These are phyloP conservation scores for Arvicola amphibius DNA, from an alignment of 2,797 vertebrate genomes.

Conservation along the genomic window DNA sequence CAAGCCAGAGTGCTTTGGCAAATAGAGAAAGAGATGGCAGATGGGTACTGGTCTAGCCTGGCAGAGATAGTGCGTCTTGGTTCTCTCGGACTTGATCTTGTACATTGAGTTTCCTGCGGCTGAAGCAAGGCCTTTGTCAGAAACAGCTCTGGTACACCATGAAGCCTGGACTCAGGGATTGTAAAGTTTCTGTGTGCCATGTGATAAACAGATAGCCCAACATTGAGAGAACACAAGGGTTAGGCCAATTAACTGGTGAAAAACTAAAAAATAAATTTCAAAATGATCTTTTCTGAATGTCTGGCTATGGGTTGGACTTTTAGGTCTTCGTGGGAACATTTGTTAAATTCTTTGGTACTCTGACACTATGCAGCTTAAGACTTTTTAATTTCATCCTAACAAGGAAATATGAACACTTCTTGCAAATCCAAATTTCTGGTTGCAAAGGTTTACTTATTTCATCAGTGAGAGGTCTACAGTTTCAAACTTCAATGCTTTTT, in stretches of 20 bases:
- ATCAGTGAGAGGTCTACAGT: background rate
- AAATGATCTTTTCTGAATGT: constrained; percentile 12
- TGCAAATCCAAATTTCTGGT: constrained; percentile 2
- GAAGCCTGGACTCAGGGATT: background rate
- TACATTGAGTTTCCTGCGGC: background rate
- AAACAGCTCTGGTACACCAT: background rate
- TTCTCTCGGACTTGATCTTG: background rate
- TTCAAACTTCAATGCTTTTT: background rate
- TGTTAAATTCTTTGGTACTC: constrained; percentile 38
- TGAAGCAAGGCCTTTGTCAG: constrained; percentile 30
- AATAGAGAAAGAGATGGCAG: constrained; percentile 3
- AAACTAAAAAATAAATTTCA: background rate
- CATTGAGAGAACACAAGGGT: background rate
- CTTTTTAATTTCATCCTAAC: constrained; percentile 5
- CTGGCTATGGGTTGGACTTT: constrained; percentile 40
- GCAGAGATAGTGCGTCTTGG: background rate
- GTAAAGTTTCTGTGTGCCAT: background rate
- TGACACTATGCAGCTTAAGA: background rate
- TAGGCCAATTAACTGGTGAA: background rate
- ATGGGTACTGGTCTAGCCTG: background rate
- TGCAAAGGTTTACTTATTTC: constrained; percentile 26
- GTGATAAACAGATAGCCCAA: background rate
- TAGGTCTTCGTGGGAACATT: background rate
- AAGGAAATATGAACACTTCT: background rate
- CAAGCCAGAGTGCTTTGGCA: constrained; percentile 6